Evolutionary conservation across 2,113 vertebrate genomes (phyloP), one percentile per base, ranked within the genome.

Genomic region (Merops nubicus): DNA sequence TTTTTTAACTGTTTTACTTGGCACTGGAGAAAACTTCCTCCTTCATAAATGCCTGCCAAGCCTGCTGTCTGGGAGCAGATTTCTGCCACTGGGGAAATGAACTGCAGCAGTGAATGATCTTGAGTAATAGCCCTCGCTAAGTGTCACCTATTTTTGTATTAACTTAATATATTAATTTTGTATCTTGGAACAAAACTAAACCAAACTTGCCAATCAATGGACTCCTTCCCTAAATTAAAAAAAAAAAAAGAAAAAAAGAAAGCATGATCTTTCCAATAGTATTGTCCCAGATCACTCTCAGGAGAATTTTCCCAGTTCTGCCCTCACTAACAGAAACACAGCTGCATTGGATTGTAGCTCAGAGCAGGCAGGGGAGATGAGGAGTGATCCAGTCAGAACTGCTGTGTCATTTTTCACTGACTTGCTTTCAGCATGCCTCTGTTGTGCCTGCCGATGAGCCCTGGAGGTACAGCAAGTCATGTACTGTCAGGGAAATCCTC

Each of bases 401-500:
- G 92, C 83, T 83, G 88, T 83, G 91, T 94, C 92, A 95, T 92
- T 96, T 95, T 83, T 92, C 82, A 79, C 57, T 91, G 29, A 5
- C 47, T 92, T 75, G 47, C 95, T 80, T 21, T 54, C 1, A 8
- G 57, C 90, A 73, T 57, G 53, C 25, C 33, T 65, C 36, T 65
- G 53, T 62, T 47, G 81, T 69, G 74, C 78, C 65, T 76, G 81
- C 65, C 67, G 54, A 42, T 54, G 85, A 77, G 88, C 91, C 91
- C 72, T 69, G 21, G 82, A 88, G 81, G 56, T 57, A 45, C 53
- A 45, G 59, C 74, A 88, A 95, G 75, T 62, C 80, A 96, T 88
- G 85, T 4, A 76, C 81, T 90, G 74, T 72, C 93, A 94, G 65
- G 85, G 92, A 94, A 96, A 94, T 92, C 90, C 93, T 93, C 15